These are phyloP conservation scores for Otus scops DNA, from an alignment of 2,797 vertebrate species.

Conservation along the genomic window DNA sequence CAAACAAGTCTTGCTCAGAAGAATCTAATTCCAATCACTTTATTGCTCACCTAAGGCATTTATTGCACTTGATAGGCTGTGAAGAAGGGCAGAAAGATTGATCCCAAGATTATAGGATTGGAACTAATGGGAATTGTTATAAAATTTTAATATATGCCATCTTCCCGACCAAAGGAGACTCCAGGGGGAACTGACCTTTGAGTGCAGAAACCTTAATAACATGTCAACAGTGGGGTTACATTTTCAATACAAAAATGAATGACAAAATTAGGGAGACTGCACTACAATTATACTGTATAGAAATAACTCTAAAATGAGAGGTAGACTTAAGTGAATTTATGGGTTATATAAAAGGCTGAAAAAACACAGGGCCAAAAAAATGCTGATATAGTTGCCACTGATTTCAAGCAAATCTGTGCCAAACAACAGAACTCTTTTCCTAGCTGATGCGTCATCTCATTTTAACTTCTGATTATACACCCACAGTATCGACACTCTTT, in stretches of 20 bases:
- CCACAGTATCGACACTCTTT: neutral
- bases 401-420: constrained; percentile 1
- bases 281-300: neutral
- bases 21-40: neutral
- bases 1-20: neutral
- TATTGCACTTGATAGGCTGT: neutral
- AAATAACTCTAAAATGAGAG: neutral
- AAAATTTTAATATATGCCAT: constrained; percentile 59
- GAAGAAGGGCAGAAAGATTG: neutral
- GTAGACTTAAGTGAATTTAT: neutral
- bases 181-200: constrained; percentile 23
- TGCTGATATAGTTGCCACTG: neutral
- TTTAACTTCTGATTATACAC: constrained; percentile 1
- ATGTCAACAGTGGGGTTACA: neutral
- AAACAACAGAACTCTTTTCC: neutral
- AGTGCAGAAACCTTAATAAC: neutral
- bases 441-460: neutral
- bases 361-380: neutral
- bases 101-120: constrained; percentile 9
- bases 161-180: constrained; percentile 37
- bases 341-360: neutral
- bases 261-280: constrained; percentile 5
- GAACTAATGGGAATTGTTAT: constrained; percentile 2
- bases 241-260: neutral
- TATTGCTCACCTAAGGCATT: constrained; percentile 27